Percentiles rank a stretch among this genome's conserved stretches.
Evolutionary conservation across 1,140 invertebrate genomes (phyloP).

Genomic region (Drosophila oshimai): DNA sequence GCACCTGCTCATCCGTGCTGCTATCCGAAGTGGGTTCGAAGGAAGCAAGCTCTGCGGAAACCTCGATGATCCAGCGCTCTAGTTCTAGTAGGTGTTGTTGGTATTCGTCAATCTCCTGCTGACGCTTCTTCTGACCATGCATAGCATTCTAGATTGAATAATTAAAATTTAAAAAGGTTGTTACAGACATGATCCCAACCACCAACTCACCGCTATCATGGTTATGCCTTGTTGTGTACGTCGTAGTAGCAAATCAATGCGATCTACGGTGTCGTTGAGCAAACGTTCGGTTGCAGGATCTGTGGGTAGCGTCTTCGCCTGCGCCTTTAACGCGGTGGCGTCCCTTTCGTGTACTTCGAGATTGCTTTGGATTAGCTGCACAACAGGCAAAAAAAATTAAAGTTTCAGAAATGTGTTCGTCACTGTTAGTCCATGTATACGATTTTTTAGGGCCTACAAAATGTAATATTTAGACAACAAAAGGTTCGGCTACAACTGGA

Average conservation of each 20-base stretch:
- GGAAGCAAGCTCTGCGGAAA: conserved; percentile 61
- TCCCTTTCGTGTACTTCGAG: conserved; percentile 74
- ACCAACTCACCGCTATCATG: conserved; percentile 80
- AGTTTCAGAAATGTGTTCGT: conserved; percentile 8
- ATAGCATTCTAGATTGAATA: conserved; percentile 83
- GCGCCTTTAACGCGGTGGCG: conserved; percentile 58
- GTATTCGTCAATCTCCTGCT: conserved; percentile 85
- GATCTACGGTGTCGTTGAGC: conserved; percentile 72
- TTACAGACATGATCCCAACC: neutral
- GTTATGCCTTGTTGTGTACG: conserved; percentile 79
- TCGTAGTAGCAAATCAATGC: conserved; percentile 70
- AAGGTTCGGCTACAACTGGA: conserved; percentile 26
- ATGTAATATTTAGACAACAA: conserved; percentile 21
- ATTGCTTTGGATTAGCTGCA: conserved; percentile 80
- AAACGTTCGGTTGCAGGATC: conserved; percentile 72
- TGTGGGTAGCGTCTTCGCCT: conserved; percentile 61
- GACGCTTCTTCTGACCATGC: conserved; percentile 84
- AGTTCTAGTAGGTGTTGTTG: conserved; percentile 86
- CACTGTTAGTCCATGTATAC: neutral
- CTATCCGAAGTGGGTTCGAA: conserved; percentile 67
- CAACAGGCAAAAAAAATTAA: conserved; percentile 9
- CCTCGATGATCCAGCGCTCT: conserved; percentile 85
- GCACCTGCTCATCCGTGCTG: conserved; percentile 63
- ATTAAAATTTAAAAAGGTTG: neutral
- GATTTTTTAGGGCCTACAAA: conserved; percentile 18